Evolutionary conservation across 2,797 vertebrate genomes (phyloP), one percentile per base, ranked within the genome.

Genomic region (Hybognathus amarus): DNA sequence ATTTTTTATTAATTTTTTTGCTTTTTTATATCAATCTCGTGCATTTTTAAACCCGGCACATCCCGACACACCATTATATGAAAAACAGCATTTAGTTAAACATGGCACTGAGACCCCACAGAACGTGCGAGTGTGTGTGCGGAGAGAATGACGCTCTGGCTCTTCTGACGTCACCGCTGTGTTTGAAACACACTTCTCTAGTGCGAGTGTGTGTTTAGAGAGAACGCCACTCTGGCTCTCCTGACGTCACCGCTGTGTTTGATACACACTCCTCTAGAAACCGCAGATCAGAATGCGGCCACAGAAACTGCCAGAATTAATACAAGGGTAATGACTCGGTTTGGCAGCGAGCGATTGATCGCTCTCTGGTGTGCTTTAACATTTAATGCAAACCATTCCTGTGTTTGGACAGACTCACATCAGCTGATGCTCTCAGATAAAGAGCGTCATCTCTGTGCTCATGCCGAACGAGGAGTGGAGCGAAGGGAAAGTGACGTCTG

Each of bases 211-310:
- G 59, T 15, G 24, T 27, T 10, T 5, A 1, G 4, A 36, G 33
- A 36, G 33, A 36, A 36, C 33, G 33, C 4, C 33, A 5, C 33
- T 36, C 33, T 36, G 33, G 11, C 24, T 12, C n/a, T 59, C n/a
- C 68, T 90, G 87, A 92, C 92, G 91, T 95, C 94, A 94, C 89
- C 83, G 89, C 84, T 90, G 91, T 94, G 92, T 94, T 94, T 92
- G 91, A 90, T 92, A 94, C 94, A 94, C 92, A 92, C 88, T 90
- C 68, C 93, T 91, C 85, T 90, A 92, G 92, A 94, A 93, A 94
- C 93, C 92, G 83, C 89, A 83, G 76, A 92, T 93, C 92, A 92
- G 85, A 94, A 93, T 90, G 91, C 90, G 89, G 91, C 88, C 20
- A 74, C 75, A 67, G 79, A 88, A 80, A 87, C 89, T 90, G 94